Conservation (phyloP, 2,888 invertebrate genomes). For the Xylota segnis region DNA sequence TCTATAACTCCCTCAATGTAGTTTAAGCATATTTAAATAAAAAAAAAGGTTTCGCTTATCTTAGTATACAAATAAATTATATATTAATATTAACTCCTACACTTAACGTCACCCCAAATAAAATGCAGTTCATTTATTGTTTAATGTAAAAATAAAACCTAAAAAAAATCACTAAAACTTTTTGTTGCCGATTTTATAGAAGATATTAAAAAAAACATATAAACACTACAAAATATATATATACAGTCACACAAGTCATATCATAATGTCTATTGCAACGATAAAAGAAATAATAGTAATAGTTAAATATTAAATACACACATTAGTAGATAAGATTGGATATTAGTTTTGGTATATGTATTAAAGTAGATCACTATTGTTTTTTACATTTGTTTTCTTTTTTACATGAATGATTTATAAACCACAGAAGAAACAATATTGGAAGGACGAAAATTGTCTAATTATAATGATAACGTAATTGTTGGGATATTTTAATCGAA, state of each 20-base stretch:
- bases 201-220: conserved; percentile 72
- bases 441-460: conserved; percentile 49
- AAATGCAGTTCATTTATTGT: conserved; percentile 24
- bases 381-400: conserved; percentile 30
- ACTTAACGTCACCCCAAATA: conserved; percentile 32
- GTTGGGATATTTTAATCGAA: conserved; percentile 74
- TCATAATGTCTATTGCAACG: conserved; percentile 79
- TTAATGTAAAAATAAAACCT: conserved; percentile 19
- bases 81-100: conserved; percentile 27
- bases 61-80: conserved; percentile 60
- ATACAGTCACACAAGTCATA: conserved; percentile 77
- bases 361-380: conserved; percentile 28
- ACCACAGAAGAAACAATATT: conserved; percentile 23
- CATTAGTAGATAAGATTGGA: conserved; percentile 71
- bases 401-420: conserved; percentile 26
- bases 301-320: conserved; percentile 71
- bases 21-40: conserved; percentile 75
- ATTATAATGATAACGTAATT: conserved; percentile 63
- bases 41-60: conserved; percentile 81
- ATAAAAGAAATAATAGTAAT: conserved; percentile 76
- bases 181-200: conserved; percentile 72
- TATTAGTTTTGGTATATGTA: conserved; percentile 57
- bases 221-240: not conserved
- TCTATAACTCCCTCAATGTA: conserved; percentile 54
- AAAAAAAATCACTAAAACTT: conserved; percentile 24